A percentile compares a stretch with the other conserved stretches of the same genome.
These are phyloP conservation scores for Xestia ashworthii DNA, from an alignment of 2,888 invertebrate species.

Conservation along the genomic window DNA sequence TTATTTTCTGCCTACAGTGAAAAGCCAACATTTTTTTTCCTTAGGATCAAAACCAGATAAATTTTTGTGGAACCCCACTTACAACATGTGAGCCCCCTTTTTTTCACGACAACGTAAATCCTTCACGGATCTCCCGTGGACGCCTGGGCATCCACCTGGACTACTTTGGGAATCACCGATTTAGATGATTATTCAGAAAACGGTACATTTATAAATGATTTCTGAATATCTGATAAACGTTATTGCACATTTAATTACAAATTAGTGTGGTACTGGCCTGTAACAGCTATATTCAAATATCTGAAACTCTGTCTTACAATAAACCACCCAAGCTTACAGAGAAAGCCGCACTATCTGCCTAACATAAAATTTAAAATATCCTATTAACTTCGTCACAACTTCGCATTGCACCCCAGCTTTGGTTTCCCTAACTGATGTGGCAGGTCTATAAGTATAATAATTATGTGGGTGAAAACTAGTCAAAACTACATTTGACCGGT, in stretches of 20 bases:
- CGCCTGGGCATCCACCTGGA: too few species aligned
- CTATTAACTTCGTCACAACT: neutral
- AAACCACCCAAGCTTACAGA: neutral
- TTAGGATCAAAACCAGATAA: too few species aligned
- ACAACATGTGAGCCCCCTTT: too few species aligned
- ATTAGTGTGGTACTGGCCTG: neutral
- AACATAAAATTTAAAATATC: neutral
- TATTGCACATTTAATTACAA: neutral
- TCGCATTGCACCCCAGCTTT: neutral
- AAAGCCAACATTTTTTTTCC: too few species aligned
- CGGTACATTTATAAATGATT: neutral
- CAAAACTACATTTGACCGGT: too few species aligned
- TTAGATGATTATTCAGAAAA: neutral
- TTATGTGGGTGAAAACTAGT: too few species aligned
- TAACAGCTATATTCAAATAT: slow-evolving; percentile 19
- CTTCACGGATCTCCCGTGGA: too few species aligned
- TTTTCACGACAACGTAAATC: too few species aligned
- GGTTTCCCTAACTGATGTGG: neutral
- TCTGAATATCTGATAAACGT: neutral
- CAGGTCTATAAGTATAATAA: neutral
- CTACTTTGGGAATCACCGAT: too few species aligned
- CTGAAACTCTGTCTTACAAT: slow-evolving; percentile 1
- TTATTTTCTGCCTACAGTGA: too few species aligned
- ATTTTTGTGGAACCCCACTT: too few species aligned
- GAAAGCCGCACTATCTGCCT: neutral